Evolutionary conservation across 2,888 invertebrate genomes (phyloP), one percentile per base, ranked within the genome.

Genomic region (Caenorhabditis afra): DNA sequence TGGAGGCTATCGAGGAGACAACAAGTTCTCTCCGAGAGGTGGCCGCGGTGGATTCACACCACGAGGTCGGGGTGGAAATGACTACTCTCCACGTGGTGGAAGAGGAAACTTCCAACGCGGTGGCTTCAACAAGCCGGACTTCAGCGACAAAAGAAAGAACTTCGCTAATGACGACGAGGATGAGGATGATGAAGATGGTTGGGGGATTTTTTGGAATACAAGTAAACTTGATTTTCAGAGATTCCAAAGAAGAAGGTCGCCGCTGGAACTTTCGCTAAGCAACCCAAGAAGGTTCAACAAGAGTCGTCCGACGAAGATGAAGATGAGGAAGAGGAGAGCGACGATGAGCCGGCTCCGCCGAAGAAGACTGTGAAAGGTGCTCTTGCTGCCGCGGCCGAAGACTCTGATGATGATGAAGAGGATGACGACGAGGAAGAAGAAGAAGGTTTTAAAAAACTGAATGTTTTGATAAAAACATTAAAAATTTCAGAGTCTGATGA

Each of bases 151-250:
- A 62, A 73, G 81, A 47, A 82, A 79, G 59, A 35, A 58, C 1
- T 82, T 79, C 47, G 74, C 58, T 4, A 79, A 78, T 37, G 82
- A 84, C 20, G 85, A 81, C 11, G 83, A 83, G 10, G 83, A 81
- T 47, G 81, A 83, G 7, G 67, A 58, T 12, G 75, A 68, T 20
- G 59, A 78, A 22, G 65, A 53, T 10, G 57, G 23, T 47, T 12
- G 1, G 16, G 23, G 11, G 1, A 29, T 29, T 29, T 29, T 7
- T 29, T 29, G 4, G 29, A 29, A 5, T 29, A 29, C 3, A 29
- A 29, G 4, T n/a, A n/a, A 29, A 29, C 29, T 3, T 29, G 7
- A 5, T 29, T 29, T 29, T 29, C 29, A 49, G 80, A 73, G 35
- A 65, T 74, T 14, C 81, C 79, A 8, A 68, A 71, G 18, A 80